Evolutionary conservation across 2,888 invertebrate species (phyloP).

Genomic region (Oscheius onirici): DNA sequence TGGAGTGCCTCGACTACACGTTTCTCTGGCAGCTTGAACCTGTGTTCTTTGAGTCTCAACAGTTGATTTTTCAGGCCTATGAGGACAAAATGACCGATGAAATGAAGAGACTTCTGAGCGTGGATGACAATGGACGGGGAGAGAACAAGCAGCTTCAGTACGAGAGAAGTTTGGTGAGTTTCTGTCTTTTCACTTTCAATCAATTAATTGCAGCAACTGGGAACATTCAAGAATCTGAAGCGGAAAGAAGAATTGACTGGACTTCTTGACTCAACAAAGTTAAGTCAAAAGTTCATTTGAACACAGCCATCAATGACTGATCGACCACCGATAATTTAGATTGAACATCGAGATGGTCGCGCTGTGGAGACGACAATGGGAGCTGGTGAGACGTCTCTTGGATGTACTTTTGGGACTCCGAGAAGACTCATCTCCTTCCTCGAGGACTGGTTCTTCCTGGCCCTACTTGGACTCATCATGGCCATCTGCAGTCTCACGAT

Average conservation of each 20-base stretch:
- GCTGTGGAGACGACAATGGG: background rate
- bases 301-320: background rate
- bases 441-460: slow-evolving; percentile 74
- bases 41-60: background rate
- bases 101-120: slow-evolving; percentile 6
- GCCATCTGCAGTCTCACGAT: slow-evolving; percentile 69
- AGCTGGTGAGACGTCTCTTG: background rate
- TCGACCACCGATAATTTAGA: background rate
- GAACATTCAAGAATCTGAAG: slow-evolving; percentile 26
- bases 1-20: slow-evolving; percentile 11
- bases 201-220: slow-evolving; percentile 23
- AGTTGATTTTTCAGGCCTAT: background rate
- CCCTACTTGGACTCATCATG: slow-evolving; percentile 74
- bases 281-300: background rate
- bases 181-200: background rate
- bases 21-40: background rate
- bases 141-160: slow-evolving; percentile 19
- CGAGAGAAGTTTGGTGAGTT: slow-evolving; percentile 31
- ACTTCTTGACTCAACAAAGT: slow-evolving; percentile 1
- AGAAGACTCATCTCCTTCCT: slow-evolving; percentile 37
- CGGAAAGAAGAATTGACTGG: slow-evolving; percentile 3
- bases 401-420: background rate
- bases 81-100: slow-evolving; percentile 1
- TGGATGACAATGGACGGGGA: background rate
- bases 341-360: background rate